Conservation (phyloP, 1,140 invertebrate genomes). For the Camponotus pennsylvanicus region DNA sequence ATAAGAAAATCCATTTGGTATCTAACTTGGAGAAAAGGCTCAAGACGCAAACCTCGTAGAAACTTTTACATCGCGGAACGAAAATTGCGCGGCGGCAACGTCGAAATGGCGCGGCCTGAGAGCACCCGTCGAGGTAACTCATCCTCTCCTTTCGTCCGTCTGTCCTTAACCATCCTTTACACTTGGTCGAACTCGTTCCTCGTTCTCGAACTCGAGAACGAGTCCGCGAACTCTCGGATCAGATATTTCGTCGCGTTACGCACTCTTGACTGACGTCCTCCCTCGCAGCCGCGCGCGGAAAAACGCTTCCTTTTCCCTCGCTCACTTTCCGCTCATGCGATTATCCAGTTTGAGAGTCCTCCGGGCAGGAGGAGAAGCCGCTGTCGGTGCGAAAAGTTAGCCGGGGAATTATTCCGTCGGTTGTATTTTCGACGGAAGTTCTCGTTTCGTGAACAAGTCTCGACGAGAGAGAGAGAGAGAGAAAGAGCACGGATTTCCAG, state of each 20-base stretch:
- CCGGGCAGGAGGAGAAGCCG: slow-evolving; percentile 26
- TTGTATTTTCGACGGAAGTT: slow-evolving; percentile 56
- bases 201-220: slow-evolving; percentile 68
- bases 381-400: slow-evolving; percentile 44
- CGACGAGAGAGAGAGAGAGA: neutral
- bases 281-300: slow-evolving; percentile 13
- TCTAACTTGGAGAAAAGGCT: slow-evolving; percentile 52
- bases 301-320: slow-evolving; percentile 27
- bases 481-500: slow-evolving; percentile 20
- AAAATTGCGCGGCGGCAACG: slow-evolving; percentile 69
- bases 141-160: slow-evolving; percentile 60
- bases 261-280: slow-evolving; percentile 63
- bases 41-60: slow-evolving; percentile 79
- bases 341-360: slow-evolving; percentile 56
- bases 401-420: slow-evolving; percentile 53
- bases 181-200: slow-evolving; percentile 60
- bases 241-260: slow-evolving; percentile 72
- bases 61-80: slow-evolving; percentile 75
- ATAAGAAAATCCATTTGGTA: slow-evolving; percentile 70
- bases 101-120: slow-evolving; percentile 42
- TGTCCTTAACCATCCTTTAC: slow-evolving; percentile 72
- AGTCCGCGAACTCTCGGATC: slow-evolving; percentile 71
- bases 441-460: neutral
- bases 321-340: slow-evolving; percentile 51
- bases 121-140: slow-evolving; percentile 66